These are phyloP conservation scores for Sceliomorpha sp. DNA, from an alignment of 2,888 invertebrate genomes.

Conservation along the genomic window DNA sequence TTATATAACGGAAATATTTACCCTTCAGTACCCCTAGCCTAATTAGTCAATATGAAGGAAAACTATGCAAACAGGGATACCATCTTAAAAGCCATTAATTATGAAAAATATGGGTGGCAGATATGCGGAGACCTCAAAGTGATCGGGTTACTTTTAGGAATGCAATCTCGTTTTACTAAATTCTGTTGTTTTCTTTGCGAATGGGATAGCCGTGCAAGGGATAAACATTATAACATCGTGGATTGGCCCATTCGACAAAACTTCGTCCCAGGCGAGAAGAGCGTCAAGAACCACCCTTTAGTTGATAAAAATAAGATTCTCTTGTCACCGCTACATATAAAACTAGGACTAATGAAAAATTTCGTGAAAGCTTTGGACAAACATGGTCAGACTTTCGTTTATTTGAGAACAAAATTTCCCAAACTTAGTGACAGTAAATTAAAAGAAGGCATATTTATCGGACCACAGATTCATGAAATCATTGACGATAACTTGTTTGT, in stretches of 20 bases:
- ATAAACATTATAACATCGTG: constrained; percentile 10
- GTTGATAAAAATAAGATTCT: constrained; percentile 7
- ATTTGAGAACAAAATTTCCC: constrained; percentile 24
- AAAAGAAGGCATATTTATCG: constrained; percentile 43
- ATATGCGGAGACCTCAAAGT: constrained; percentile 69
- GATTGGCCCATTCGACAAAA: constrained; percentile 10
- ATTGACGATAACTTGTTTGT: background rate
- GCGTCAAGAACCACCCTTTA: constrained; percentile 8
- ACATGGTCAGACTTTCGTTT: constrained; percentile 18
- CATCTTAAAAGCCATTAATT: constrained; percentile 60
- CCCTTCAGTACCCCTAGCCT: no score
- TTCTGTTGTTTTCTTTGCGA: constrained; percentile 39
- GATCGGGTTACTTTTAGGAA: constrained; percentile 61
- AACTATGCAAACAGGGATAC: constrained; percentile 65
- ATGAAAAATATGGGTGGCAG: constrained; percentile 60
- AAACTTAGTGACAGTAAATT: constrained; percentile 33
- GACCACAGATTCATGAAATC: constrained; percentile 26
- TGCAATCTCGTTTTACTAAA: constrained; percentile 53
- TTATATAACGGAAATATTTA: constrained; percentile 60
- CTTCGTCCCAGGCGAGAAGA: constrained; percentile 13
- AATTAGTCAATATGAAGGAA: constrained; percentile 64
- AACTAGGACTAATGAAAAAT: constrained; percentile 21
- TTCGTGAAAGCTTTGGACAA: constrained; percentile 24
- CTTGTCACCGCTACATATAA: constrained; percentile 14
- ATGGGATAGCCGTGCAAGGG: constrained; percentile 23